A percentile compares a stretch with the other conserved stretches of the same genome.
phyloP scores from a whole-genome alignment of 2,113 vertebrate species.

The Tichodroma muraria region DNA sequence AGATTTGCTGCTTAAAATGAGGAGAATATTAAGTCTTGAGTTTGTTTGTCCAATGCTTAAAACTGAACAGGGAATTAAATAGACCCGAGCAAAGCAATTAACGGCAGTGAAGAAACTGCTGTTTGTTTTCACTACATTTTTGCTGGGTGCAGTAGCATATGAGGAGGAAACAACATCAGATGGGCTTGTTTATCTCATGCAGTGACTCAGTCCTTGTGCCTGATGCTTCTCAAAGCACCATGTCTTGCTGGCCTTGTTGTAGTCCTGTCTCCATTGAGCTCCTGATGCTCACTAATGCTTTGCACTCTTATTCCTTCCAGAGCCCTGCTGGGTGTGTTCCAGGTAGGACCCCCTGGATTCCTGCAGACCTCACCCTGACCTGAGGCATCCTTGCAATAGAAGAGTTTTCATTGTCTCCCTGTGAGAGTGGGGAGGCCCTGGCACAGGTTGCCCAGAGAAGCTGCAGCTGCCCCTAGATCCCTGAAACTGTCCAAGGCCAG shows the following conservation, averaged over 20 bases:
- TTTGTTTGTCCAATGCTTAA: not conserved
- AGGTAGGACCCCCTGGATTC: not conserved
- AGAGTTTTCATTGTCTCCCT: not conserved
- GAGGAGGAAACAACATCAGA: not conserved
- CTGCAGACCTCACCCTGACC: not conserved
- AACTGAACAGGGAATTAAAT: not conserved
- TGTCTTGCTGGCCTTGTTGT: accelerated
- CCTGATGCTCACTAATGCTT: not conserved
- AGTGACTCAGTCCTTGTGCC: not conserved
- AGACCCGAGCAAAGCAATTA: not conserved
- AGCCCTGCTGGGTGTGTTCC: not conserved
- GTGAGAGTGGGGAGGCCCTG: not conserved
- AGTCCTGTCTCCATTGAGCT: not conserved
- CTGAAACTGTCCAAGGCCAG: not conserved
- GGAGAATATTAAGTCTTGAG: not conserved
- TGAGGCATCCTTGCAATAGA: not conserved
- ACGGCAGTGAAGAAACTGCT: not conserved
- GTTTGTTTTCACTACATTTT: not conserved
- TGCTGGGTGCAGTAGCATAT: not conserved
- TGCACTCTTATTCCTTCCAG: not conserved
- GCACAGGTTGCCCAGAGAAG: not conserved
- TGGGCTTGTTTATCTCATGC: not conserved
- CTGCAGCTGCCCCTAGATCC: not conserved
- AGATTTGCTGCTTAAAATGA: not conserved
- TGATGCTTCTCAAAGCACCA: not conserved